Evolutionary conservation across 2,888 invertebrate genomes (phyloP), one percentile per base, ranked within the genome.

Genomic region (Orthosia gothica): DNA sequence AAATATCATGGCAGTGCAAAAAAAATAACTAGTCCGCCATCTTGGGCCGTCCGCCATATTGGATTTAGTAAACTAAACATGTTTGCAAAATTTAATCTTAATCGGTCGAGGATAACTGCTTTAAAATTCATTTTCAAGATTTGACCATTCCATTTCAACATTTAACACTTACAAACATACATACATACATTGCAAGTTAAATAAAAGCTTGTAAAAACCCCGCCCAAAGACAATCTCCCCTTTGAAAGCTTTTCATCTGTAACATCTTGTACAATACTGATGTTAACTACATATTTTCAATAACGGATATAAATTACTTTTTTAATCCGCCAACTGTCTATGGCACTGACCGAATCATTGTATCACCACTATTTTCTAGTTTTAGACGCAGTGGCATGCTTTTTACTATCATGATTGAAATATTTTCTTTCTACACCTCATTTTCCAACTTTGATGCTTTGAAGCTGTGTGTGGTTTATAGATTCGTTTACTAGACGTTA

Each of bases 261-360:
- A n/a, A 15, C 45, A 16, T 3, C 45, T n/a, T 54, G 13, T 52
- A 13, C 57, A 23, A 62, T 11, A 26, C 18, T 26, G 49, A 1
- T 20, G 64, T 40, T 32, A 5, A 7, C 32, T 7, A 32, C 7
- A 32, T 0, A 32, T 0, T 32, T 32, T 32, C 32, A 32, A 32
- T 7, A 32, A 32, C 50, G 23, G 9, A 45, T 79, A 54, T 79
- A 40, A 70, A 59, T 40, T 49, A 23, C n/a, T 32, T 26, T 40
- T 54, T 3, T 71, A 71, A 61, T 54, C 20, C 20, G 5, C 71
- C 71, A 79, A 1, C 47, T 58, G 80, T 57, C 32, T 55, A 57
- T 80, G 76, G 57, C 57, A 73, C 57, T n/a, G 32, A 79, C n/a
- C 15, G 50, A 32, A 58, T 57, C 45, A 62, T 58, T 72, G 62